These are phyloP conservation scores for Phodopus roborovskii DNA, from an alignment of 2,113 vertebrate genomes.

Conservation along the genomic window DNA sequence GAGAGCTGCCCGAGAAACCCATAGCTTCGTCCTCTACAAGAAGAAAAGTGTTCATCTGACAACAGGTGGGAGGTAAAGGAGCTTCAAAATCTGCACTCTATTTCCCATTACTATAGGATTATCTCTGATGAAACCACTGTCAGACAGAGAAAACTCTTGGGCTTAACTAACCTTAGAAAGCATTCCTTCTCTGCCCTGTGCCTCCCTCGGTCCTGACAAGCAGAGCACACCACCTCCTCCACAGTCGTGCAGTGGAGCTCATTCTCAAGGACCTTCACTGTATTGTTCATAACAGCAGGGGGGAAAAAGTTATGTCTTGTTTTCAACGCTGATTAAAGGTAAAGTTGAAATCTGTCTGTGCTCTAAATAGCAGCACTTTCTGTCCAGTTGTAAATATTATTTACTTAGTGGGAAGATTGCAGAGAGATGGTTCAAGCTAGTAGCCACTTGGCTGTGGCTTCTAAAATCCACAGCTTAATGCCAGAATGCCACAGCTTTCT, in stretches of 20 bases:
- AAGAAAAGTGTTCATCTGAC: background rate
- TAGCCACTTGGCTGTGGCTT: background rate
- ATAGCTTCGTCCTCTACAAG: background rate
- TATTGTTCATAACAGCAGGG: background rate
- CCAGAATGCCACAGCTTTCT: background rate
- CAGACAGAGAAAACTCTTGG: background rate
- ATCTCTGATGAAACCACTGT: background rate
- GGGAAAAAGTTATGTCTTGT: constrained; percentile 11
- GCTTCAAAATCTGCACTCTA: background rate
- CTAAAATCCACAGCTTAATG: constrained; percentile 11
- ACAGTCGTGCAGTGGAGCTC: background rate
- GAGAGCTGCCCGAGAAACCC: background rate
- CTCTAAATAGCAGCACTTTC: constrained; percentile 34
- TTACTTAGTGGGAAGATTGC: background rate
- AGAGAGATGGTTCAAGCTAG: background rate
- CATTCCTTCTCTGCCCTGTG: background rate
- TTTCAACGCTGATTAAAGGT: constrained; percentile 40
- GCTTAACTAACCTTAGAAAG: background rate
- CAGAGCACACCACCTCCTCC: background rate
- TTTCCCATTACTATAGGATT: background rate
- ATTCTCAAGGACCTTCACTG: constrained; percentile 29
- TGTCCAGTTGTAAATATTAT: constrained; percentile 11
- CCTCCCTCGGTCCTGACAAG: background rate
- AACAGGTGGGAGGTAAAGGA: background rate
- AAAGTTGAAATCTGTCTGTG: constrained; percentile 16